These are phyloP conservation scores for Cryptocheilus praepositus DNA, from an alignment of 2,888 invertebrate species.

Conservation along the genomic window DNA sequence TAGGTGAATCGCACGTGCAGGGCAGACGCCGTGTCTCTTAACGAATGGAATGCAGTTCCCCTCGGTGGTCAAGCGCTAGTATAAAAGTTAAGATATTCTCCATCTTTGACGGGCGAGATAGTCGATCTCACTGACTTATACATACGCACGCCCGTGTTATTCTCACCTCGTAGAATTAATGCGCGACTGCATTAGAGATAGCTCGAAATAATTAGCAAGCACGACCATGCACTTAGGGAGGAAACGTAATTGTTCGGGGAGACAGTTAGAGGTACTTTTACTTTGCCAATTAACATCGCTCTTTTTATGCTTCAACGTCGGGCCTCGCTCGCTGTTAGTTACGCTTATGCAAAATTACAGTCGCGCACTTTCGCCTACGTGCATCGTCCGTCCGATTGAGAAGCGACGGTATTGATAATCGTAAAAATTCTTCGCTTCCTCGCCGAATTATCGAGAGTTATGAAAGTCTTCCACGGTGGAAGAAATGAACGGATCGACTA, in stretches of 20 bases:
- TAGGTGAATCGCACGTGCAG: constrained; percentile 66
- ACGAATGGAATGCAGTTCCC: constrained; percentile 46
- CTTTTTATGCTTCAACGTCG: background rate
- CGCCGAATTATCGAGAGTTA: no score
- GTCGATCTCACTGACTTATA: background rate
- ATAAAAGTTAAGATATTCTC: constrained; percentile 19
- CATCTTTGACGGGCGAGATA: constrained; percentile 15
- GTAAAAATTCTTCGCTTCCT: no score
- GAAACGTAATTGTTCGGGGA: background rate
- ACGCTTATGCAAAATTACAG: no score
- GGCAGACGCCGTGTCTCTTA: constrained; percentile 40
- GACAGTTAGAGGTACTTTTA: constrained; percentile 26
- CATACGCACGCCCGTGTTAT: background rate
- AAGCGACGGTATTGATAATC: no score
- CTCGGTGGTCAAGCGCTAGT: constrained; percentile 1
- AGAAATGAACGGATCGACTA: background rate
- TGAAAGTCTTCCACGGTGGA: background rate
- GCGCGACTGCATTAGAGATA: constrained; percentile 8
- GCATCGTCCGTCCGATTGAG: no score
- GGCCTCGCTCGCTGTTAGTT: no score
- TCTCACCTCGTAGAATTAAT: constrained; percentile 10
- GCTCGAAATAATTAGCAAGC: constrained; percentile 31
- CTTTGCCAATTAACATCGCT: constrained; percentile 25
- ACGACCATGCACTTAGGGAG: constrained; percentile 12
- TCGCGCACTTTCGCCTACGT: no score